Evolutionary conservation across 2,888 invertebrate genomes (phyloP).

Genomic region (Netelia virgata): DNA sequence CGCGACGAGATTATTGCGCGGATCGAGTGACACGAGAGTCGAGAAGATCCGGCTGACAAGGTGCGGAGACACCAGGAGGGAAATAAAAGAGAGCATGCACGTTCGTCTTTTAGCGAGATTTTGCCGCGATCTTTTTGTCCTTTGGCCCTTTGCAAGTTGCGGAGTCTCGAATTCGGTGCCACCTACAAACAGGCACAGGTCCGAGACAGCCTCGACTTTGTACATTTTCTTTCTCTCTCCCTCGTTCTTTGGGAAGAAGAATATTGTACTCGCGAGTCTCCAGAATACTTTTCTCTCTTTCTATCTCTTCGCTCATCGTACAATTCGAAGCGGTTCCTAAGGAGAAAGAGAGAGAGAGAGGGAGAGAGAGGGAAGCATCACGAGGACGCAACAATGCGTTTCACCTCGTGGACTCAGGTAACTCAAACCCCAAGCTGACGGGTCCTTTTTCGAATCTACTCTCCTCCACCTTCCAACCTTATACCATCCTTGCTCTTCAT

Average conservation of each 20-base stretch:
- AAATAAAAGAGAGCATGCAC: background rate
- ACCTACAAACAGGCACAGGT: conserved; percentile 70
- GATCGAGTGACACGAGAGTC: background rate
- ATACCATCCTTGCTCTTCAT: conserved; percentile 53
- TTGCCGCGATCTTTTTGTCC: conserved; percentile 49
- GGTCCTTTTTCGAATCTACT: conserved; percentile 50
- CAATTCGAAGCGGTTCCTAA: conserved; percentile 44
- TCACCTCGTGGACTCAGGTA: conserved; percentile 73
- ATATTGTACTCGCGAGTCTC: conserved; percentile 49
- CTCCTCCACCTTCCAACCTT: conserved; percentile 61
- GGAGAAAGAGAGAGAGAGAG: conserved; percentile 29
- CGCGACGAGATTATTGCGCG: background rate
- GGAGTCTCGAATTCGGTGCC: conserved; percentile 69
- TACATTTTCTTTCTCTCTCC: conserved; percentile 19
- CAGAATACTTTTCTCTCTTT: conserved; percentile 25
- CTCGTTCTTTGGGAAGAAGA: conserved; percentile 43
- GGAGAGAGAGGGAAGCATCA: conserved; percentile 24
- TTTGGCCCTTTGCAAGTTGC: conserved; percentile 45
- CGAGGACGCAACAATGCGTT: conserved; percentile 70
- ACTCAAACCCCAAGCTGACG: conserved; percentile 67
- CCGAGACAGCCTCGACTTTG: conserved; percentile 56
- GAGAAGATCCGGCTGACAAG: background rate
- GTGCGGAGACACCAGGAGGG: background rate
- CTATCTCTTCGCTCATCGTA: conserved; percentile 8
- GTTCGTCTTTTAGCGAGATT: conserved; percentile 65